Base-by-base conservation (phyloP, 92 coral and sea anemone species). In the Phenganax stokvisi region DNA sequence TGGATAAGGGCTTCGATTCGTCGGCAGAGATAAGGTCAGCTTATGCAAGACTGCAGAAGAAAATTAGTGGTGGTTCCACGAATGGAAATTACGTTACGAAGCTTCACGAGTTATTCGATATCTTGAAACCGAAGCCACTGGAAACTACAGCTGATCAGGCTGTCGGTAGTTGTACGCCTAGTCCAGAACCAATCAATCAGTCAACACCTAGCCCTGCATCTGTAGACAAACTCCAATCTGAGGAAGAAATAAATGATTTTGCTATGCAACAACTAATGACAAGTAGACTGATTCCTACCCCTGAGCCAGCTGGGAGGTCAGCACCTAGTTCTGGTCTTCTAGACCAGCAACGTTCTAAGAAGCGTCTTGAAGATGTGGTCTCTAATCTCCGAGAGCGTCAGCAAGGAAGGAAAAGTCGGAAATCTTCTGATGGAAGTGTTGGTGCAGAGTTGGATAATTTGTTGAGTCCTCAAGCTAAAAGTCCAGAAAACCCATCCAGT, bases 21-120 rank as follows among this genome's bases (percentile, higher is more conserved):
- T 66, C 72, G 9, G 72, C 44, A 6, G 72, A 66, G 51, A 66
- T 25, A 25, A 12, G 8, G 72, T 66, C 72, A 0, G 72, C 72
- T 66, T 66, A 51, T 6, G 10, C 28, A 25, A 66, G 72, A 6
- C 67, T 61, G 67, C 67, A 61, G 67, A 61, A 61, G 67, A 61
- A 61, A 61, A 11, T 66, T 25, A 66, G 15, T 8, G 20, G 72
- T 12, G 47, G 44, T 6, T 27, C 28, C 12, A 12, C 47, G 47
- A 37, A 37, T 37, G 47, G 47, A 1, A 37, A 4, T 47, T 27
- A 66, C 12, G 12, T 25, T 10, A 66, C 15, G 8, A 37, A 13
- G 29, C 67, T 13, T 7, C 12, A 17, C 15, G 15, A 27, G 72
- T 25, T 66, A 27, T 66, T 66, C 9, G 51, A 66, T 9, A 66